These are phyloP conservation scores for Epinephelus malabaricus DNA, from an alignment of 2,797 vertebrate species.

Conservation along the genomic window DNA sequence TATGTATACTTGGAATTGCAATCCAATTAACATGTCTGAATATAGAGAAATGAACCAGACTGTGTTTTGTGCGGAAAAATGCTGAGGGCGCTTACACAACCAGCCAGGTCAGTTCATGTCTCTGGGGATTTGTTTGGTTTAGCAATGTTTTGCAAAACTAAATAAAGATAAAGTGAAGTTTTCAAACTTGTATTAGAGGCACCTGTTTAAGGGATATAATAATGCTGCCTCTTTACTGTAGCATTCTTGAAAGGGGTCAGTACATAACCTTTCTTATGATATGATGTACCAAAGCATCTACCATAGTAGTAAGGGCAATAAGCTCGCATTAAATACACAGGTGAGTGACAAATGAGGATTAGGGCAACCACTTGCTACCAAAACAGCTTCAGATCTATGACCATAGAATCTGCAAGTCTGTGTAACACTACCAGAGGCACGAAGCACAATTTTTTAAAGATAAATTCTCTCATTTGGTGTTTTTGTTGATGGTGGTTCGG, in stretches of 20 bases:
- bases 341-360: neutral
- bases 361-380: neutral
- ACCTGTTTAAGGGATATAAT: neutral
- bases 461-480: neutral
- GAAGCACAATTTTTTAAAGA: neutral
- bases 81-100: neutral
- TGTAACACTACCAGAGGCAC: neutral
- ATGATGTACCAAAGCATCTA: neutral
- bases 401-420: neutral
- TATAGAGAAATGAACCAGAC: constrained; percentile 10
- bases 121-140: constrained; percentile 11
- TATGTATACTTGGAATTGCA: constrained; percentile 24
- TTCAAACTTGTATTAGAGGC: neutral
- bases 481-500: neutral
- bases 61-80: neutral
- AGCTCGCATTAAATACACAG: neutral
- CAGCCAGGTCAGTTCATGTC: neutral
- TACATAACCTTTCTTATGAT: neutral
- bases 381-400: neutral
- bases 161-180: neutral
- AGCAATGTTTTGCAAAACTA: neutral
- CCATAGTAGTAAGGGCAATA: neutral
- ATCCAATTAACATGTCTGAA: constrained; percentile 30
- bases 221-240: neutral
- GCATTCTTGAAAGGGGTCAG: neutral